A percentile compares a stretch with the other conserved stretches of the same genome.
phyloP scores from a whole-genome alignment of 2,888 invertebrate species.

The Lithophane semibrunnea region DNA sequence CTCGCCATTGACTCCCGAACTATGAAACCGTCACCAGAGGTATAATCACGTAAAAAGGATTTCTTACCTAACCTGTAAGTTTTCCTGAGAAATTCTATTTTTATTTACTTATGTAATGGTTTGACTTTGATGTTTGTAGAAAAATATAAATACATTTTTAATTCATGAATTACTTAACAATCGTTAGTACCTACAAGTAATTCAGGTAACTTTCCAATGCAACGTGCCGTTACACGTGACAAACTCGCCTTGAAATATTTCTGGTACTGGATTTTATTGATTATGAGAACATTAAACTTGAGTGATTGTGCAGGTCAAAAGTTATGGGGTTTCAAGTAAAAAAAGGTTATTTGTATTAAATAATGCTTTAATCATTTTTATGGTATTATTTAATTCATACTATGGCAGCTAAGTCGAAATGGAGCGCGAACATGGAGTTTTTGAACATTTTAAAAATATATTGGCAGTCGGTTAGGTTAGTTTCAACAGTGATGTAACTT shows the following conservation, averaged over 20 bases:
- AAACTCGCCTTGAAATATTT: neutral
- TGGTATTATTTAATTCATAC: too few relatives aligned
- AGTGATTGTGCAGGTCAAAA: too few relatives aligned
- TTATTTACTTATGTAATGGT: slow-evolving; percentile 32
- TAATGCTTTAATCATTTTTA: too few relatives aligned
- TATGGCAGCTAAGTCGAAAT: too few relatives aligned
- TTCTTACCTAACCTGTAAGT: slow-evolving; percentile 43
- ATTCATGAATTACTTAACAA: neutral
- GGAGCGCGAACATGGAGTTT: too few relatives aligned
- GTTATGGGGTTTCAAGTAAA: too few relatives aligned
- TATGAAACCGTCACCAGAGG: slow-evolving; percentile 62
- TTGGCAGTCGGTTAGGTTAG: too few relatives aligned
- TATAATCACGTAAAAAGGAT: slow-evolving; percentile 63
- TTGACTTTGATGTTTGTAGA: neutral
- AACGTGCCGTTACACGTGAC: neutral
- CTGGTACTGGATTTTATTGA: neutral
- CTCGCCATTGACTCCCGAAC: slow-evolving; percentile 70
- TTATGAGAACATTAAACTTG: neutral
- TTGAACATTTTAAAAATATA: too few relatives aligned
- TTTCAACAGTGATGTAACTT: too few relatives aligned
- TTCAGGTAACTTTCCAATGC: too few relatives aligned
- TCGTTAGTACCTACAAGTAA: neutral
- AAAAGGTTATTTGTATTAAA: too few relatives aligned
- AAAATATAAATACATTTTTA: neutral
- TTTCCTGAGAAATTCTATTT: slow-evolving; percentile 27